phyloP scores from a whole-genome alignment of 2,797 vertebrate species.

The Poecilia velifera region DNA sequence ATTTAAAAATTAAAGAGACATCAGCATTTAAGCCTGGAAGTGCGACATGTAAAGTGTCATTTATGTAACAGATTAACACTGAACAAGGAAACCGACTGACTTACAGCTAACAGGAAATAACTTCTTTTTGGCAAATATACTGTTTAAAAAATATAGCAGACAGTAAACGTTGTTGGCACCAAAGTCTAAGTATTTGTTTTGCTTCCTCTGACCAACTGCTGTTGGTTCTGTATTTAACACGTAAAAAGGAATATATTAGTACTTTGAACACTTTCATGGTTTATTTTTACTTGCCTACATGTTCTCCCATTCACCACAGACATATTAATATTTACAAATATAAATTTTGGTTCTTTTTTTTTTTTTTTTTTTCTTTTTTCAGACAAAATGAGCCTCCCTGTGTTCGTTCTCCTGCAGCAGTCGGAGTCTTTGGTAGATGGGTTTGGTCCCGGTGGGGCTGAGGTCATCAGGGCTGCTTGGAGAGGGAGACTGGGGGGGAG shows the following conservation, averaged over 20 bases:
- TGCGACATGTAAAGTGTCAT: constrained; percentile 64
- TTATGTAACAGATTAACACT: constrained; percentile 47
- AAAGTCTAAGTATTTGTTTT: constrained; percentile 18
- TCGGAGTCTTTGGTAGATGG: constrained; percentile 86
- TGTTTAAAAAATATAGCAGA: constrained; percentile 31
- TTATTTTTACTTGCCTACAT: constrained; percentile 70
- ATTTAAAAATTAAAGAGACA: constrained; percentile 29
- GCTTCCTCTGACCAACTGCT: constrained; percentile 36
- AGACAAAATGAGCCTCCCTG: constrained; percentile 95
- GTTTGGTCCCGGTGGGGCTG: constrained; percentile 78
- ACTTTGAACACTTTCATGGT: constrained; percentile 74
- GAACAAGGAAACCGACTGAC: constrained; percentile 35
- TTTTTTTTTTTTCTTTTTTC: constrained; percentile 58
- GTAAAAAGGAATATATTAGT: constrained; percentile 72
- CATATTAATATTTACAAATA: constrained; percentile 68
- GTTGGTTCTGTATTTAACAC: constrained; percentile 37
- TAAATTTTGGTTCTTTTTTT: constrained; percentile 34
- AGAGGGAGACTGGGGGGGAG: constrained; percentile 72
- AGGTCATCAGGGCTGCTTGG: constrained; percentile 82
- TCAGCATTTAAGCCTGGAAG: constrained; percentile 63
- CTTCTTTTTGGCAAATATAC: constrained; percentile 20
- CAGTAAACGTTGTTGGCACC: constrained; percentile 28
- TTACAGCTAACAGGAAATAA: constrained; percentile 19
- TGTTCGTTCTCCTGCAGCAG: constrained; percentile 89
- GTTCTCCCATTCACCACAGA: constrained; percentile 45